phyloP scores from a whole-genome alignment of 1,140 invertebrate species.

The Hesperophylax magnus region DNA sequence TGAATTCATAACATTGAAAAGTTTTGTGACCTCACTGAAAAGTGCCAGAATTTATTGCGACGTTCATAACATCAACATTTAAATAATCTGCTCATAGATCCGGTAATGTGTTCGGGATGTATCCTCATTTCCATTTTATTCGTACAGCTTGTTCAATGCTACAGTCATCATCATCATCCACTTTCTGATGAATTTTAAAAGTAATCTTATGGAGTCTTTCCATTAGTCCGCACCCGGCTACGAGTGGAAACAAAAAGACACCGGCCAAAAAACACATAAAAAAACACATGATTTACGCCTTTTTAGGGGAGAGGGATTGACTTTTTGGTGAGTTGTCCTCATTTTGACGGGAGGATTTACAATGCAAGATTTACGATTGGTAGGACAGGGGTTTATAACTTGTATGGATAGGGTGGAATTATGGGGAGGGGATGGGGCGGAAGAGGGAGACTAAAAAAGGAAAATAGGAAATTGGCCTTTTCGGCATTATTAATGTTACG shows the following conservation, averaged over 20 bases:
- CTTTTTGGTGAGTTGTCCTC: neutral
- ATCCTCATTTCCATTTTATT: too few species aligned
- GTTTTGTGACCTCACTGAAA: too few species aligned
- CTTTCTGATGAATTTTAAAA: conserved; percentile 5
- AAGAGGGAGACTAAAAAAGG: neutral
- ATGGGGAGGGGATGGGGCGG: neutral
- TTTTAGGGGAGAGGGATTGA: neutral
- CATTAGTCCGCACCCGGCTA: conserved; percentile 3
- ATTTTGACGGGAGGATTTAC: neutral
- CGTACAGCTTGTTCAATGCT: too few species aligned
- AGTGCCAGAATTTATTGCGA: neutral
- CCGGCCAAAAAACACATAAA: neutral
- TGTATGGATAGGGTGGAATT: neutral
- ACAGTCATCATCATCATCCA: neutral
- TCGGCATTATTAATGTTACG: conserved; percentile 21
- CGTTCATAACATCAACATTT: too few species aligned
- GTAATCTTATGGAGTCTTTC: conserved; percentile 8
- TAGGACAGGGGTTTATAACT: neutral
- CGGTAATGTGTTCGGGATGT: too few species aligned
- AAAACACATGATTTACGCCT: neutral
- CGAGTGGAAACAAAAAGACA: neutral
- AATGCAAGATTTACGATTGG: conserved; percentile 4
- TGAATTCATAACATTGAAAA: too few species aligned
- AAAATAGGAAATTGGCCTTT: conserved; percentile 19
- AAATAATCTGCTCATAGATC: too few species aligned